phyloP scores from a whole-genome alignment of 2,888 invertebrate species.

The Agrochola circellaris region DNA sequence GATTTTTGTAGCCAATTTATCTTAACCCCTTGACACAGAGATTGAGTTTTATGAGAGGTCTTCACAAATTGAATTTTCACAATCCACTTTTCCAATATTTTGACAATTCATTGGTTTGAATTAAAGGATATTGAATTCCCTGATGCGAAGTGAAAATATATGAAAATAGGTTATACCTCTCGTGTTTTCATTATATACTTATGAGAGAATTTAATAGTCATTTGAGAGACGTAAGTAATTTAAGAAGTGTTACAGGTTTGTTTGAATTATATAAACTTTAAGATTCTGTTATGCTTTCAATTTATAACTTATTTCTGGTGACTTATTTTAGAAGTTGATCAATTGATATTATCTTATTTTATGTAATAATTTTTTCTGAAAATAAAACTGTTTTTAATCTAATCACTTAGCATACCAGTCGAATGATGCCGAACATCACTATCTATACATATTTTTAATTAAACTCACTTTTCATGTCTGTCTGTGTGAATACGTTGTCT shows the following conservation, averaged over 20 bases:
- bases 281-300: not conserved
- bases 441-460: too few species aligned
- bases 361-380: too few species aligned
- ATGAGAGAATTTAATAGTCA: not conserved
- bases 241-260: not conserved
- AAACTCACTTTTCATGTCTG: too few species aligned
- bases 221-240: not conserved
- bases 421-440: too few species aligned
- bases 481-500: too few species aligned
- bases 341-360: too few species aligned
- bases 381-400: too few species aligned
- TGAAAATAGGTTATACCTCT: not conserved
- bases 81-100: constrained; percentile 53
- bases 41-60: constrained; percentile 33
- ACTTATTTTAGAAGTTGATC: too few species aligned
- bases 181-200: not conserved
- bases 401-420: too few species aligned
- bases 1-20: constrained; percentile 39
- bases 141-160: constrained; percentile 29
- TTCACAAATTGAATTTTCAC: constrained; percentile 45
- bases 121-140: constrained; percentile 59
- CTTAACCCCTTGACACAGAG: constrained; percentile 21
- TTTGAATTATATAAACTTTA: not conserved
- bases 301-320: not conserved
- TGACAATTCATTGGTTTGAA: constrained; percentile 69